These are phyloP conservation scores for Thelaira solivaga DNA, from an alignment of 2,888 invertebrate genomes.

Conservation along the genomic window DNA sequence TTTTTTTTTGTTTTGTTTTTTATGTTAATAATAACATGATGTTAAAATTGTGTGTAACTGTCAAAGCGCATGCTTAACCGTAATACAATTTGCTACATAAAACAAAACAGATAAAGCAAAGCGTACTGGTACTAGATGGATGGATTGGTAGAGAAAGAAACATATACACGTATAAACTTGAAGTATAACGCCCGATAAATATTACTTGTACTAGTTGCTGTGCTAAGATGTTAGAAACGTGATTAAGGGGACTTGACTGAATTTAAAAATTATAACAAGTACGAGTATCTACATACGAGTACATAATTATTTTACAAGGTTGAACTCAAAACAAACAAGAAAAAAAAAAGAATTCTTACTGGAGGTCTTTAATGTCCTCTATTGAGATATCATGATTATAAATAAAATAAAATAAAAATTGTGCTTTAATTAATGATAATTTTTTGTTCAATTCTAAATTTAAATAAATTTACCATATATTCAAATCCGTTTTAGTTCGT, in stretches of 20 bases:
- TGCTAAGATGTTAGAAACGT: not conserved
- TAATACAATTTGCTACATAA: conserved; percentile 42
- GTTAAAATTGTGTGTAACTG: conserved; percentile 59
- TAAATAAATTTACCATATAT: no score
- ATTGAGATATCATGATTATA: no score
- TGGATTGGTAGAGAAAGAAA: not conserved
- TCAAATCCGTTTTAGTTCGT: no score
- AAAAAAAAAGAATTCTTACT: not conserved
- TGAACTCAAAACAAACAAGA: not conserved
- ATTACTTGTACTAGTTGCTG: conserved; percentile 16
- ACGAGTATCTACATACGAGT: no score
- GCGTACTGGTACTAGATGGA: not conserved
- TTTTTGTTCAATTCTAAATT: no score
- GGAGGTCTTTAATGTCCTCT: no score
- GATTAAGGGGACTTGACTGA: not conserved
- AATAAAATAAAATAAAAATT: not conserved
- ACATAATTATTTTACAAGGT: not conserved
- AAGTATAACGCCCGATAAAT: conserved; percentile 22
- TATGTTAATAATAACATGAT: conserved; percentile 58
- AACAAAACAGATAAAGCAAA: not conserved
- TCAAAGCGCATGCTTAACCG: conserved; percentile 61
- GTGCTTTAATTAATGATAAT: not conserved
- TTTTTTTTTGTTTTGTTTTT: conserved; percentile 3
- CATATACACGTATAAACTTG: conserved; percentile 28
- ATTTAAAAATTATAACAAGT: not conserved